Conservation (phyloP, 2,797 vertebrate genomes). For the Esox masquinongy region DNA sequence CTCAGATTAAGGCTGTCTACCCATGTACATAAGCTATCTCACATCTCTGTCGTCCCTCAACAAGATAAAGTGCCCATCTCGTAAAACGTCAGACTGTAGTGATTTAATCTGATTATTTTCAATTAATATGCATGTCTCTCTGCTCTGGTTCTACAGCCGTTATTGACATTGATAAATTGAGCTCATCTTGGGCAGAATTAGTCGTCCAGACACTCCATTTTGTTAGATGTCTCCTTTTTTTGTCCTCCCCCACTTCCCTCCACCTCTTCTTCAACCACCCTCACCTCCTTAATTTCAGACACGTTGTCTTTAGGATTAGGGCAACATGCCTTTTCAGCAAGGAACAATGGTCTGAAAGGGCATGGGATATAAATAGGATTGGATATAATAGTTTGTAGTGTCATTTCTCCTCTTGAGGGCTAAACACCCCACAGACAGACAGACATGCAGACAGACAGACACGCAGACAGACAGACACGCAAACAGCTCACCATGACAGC, state of each 20-base stretch:
- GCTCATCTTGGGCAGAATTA: conserved; percentile 88
- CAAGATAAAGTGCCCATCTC: conserved; percentile 98
- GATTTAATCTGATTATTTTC: conserved; percentile 99
- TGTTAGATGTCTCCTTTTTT: conserved; percentile 86
- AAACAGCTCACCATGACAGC: conserved; percentile 60
- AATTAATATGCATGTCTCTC: conserved; percentile 99
- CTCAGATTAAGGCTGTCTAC: conserved; percentile 87
- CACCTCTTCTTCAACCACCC: not conserved
- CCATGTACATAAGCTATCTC: conserved; percentile 75
- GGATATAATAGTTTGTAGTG: conserved; percentile 91
- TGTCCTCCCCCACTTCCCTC: conserved; percentile 30
- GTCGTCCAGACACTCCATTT: conserved; percentile 87
- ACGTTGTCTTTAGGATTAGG: conserved; percentile 51
- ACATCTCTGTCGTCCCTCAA: conserved; percentile 75
- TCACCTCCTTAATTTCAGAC: conserved; percentile 64
- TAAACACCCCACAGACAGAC: conserved; percentile 82
- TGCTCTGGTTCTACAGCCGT: conserved; percentile 81
- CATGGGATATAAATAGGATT: conserved; percentile 85
- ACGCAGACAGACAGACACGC: conserved; percentile 87
- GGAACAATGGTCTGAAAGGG: conserved; percentile 81
- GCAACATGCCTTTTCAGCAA: conserved; percentile 76
- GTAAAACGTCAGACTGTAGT: conserved; percentile 94
- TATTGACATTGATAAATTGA: conserved; percentile 98
- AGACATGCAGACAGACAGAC: conserved; percentile 86
- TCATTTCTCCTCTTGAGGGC: conserved; percentile 76